These are phyloP conservation scores for pig (Sus scrofa) DNA, from an alignment of 2,113 vertebrate species.

Conservation along the genomic window T2T-Sscrofa CM000820.6:20690501-20691000, in stretches of 20 bases:
- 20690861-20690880: background rate
- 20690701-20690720: background rate
- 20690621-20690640: background rate
- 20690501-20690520: background rate
- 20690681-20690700: background rate
- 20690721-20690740: background rate
- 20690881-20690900: background rate
- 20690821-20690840: background rate
- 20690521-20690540: rapidly evolving
- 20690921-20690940: background rate
- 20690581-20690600: background rate
- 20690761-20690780: background rate
- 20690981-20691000: background rate
- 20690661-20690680: background rate
- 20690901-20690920: background rate
- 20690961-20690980: background rate
- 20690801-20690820: background rate
- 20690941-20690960: background rate
- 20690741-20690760: background rate
- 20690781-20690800: background rate
- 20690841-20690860: background rate
- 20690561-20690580: background rate
- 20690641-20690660: conserved; percentile 22
- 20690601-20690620: background rate
- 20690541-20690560: background rate